phyloP scores from a whole-genome alignment of 2,888 invertebrate genomes.

The Machimus atricapillus region DNA sequence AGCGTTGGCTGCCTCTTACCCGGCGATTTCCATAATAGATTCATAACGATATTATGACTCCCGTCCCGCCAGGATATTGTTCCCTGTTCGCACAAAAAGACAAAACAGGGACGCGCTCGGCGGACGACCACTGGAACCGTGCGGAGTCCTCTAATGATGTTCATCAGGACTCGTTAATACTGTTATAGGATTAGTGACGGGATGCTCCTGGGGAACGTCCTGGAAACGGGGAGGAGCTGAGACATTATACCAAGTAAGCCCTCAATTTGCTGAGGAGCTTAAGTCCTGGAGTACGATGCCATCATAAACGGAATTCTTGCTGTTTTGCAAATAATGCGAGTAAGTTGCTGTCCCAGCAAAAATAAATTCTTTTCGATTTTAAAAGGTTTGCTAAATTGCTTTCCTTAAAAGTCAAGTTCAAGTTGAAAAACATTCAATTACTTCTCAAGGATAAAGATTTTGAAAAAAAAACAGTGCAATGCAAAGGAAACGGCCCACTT shows the following conservation, averaged over 20 bases:
- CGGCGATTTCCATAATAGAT: slow-evolving; percentile 38
- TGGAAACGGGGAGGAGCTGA: background rate
- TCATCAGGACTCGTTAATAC: slow-evolving; percentile 47
- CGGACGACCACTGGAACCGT: background rate
- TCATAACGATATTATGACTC: slow-evolving; percentile 32
- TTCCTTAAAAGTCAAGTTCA: background rate
- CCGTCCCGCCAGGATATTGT: background rate
- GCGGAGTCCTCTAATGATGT: slow-evolving; percentile 46
- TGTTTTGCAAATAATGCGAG: background rate
- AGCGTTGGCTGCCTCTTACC: background rate
- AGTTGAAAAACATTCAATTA: background rate
- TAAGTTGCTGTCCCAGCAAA: background rate
- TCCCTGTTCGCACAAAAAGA: background rate
- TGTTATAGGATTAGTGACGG: slow-evolving; percentile 44
- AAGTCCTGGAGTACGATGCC: background rate
- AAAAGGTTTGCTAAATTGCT: background rate
- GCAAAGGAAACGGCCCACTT: background rate
- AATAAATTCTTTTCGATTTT: background rate
- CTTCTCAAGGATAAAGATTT: background rate
- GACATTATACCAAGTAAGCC: background rate
- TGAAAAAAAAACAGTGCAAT: background rate
- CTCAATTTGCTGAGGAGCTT: background rate
- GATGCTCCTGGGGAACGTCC: background rate
- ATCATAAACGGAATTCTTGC: background rate
- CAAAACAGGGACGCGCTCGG: background rate